A percentile compares a stretch with the other conserved stretches of the same genome.
Evolutionary conservation across 1,140 invertebrate genomes (phyloP).

Genomic region (Yoshiicerus persimilis): DNA sequence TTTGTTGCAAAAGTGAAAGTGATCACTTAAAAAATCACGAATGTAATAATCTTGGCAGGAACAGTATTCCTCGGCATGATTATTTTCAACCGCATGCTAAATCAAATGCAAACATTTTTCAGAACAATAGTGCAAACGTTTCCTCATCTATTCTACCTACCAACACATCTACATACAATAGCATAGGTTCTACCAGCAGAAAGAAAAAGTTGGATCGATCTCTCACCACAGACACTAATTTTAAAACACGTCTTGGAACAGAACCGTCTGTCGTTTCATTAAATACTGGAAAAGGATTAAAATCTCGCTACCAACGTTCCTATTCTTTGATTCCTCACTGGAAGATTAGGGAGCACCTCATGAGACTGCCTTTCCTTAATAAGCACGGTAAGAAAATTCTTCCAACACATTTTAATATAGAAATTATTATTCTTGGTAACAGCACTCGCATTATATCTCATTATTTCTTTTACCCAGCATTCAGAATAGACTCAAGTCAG

Average conservation of each 20-base stretch:
- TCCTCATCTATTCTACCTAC: neutral
- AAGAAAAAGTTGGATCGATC: slow-evolving; percentile 18
- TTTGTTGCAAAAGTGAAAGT: neutral
- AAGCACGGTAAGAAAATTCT: slow-evolving; percentile 21
- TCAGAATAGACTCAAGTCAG: no score
- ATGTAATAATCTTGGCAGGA: neutral
- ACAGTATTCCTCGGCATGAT: neutral
- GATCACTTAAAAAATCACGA: neutral
- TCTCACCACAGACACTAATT: neutral
- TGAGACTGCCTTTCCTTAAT: slow-evolving; percentile 46
- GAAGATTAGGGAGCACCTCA: slow-evolving; percentile 48
- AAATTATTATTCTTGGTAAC: no score
- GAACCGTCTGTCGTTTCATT: neutral
- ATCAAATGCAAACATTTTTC: neutral
- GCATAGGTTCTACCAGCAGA: neutral
- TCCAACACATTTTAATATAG: no score
- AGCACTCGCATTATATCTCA: no score
- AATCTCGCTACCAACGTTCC: slow-evolving; percentile 40
- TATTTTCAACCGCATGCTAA: neutral
- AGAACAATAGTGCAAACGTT: neutral
- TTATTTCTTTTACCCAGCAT: no score
- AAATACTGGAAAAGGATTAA: neutral
- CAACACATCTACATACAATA: neutral
- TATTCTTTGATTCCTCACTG: slow-evolving; percentile 47
- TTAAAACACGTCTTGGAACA: neutral